These are phyloP conservation scores for Psammodynastes pulverulentus DNA, from an alignment of 2,113 vertebrate genomes.

Conservation along the genomic window DNA sequence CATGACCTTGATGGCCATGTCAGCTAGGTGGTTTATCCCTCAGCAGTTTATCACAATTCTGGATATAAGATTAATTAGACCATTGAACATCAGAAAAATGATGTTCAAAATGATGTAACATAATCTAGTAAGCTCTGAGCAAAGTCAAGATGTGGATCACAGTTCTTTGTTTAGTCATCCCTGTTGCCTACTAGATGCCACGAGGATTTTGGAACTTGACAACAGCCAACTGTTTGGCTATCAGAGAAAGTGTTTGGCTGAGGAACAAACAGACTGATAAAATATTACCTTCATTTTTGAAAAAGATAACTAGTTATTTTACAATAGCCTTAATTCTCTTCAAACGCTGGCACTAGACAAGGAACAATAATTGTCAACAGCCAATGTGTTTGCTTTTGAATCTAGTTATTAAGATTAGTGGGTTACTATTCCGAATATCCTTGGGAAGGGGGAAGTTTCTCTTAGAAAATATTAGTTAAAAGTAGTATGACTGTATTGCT, in stretches of 20 bases:
- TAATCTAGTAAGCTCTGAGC: background rate
- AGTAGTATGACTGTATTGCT: constrained; percentile 58
- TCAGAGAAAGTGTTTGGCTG: constrained; percentile 22
- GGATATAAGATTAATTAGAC: background rate
- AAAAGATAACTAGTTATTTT: constrained; percentile 48
- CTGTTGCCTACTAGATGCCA: background rate
- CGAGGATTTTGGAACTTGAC: background rate
- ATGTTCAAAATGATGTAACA: background rate
- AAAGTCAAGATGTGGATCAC: background rate
- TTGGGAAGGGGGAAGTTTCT: constrained; percentile 57
- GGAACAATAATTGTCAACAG: constrained; percentile 62
- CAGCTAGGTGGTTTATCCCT: background rate
- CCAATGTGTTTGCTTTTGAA: constrained; percentile 60
- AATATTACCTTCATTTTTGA: constrained; percentile 26
- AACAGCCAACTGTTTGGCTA: constrained; percentile 10
- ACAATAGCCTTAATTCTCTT: constrained; percentile 25
- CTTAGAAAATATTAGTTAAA: constrained; percentile 55
- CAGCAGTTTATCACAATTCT: background rate
- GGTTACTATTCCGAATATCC: constrained; percentile 55
- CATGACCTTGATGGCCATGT: background rate
- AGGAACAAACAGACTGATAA: constrained; percentile 30
- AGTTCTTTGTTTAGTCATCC: background rate
- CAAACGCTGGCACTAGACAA: constrained; percentile 44
- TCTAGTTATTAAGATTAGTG: constrained; percentile 49
- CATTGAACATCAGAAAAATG: background rate